Evolutionary conservation across 1,140 invertebrate species (phyloP), one percentile per base, ranked within the genome.

Genomic region (Leptopilina clavipes): DNA sequence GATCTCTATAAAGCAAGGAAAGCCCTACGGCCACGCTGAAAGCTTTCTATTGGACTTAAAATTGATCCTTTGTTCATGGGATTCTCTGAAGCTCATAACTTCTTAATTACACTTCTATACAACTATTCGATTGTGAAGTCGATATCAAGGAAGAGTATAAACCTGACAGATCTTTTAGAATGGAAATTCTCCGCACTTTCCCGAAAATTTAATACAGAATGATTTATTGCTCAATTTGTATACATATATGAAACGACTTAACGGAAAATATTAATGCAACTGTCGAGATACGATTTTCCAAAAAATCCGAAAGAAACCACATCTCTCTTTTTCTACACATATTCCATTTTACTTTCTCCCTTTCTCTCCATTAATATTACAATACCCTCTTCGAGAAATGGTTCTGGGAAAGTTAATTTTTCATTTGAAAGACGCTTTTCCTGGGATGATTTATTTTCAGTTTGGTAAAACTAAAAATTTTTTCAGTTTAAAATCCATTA

Each of bases 11-110:
- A 56, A 19, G 18, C 19, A 22, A 59, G 56, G 22, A 14, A 31
- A 59, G 56, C 56, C 19, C 56, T 59, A 72, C 65, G 72, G 44
- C 54, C 71, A 78, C 71, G 70, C 78, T 81, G 71, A 76, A 81
- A 83, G 77, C 78, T 85, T 83, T 84, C 83, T 84, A 83, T 82
- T 84, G 76, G 84, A 84, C 82, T 85, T 84, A 84, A 85, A 84
- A 83, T 85, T 83, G 80, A 85, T 84, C 82, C 79, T 72, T 65
- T 56, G 18, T 80, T 83, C 78, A 70, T 77, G 59, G 52, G 72
- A 59, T 59, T 59, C 19, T 59, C 10, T 11, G 19, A 31, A 59
- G 56, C 56, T 59, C 56, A 59, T 75, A 78, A 76, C 77, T 79
- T 78, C 81, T 84, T 84, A 84, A 85, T 84, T 83, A 83, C 75